Percentiles rank a stretch among this genome's conserved stretches.
These are phyloP conservation scores for Malurus alboscapulatus DNA, from an alignment of 2,113 vertebrate species.

Conservation along the genomic window DNA sequence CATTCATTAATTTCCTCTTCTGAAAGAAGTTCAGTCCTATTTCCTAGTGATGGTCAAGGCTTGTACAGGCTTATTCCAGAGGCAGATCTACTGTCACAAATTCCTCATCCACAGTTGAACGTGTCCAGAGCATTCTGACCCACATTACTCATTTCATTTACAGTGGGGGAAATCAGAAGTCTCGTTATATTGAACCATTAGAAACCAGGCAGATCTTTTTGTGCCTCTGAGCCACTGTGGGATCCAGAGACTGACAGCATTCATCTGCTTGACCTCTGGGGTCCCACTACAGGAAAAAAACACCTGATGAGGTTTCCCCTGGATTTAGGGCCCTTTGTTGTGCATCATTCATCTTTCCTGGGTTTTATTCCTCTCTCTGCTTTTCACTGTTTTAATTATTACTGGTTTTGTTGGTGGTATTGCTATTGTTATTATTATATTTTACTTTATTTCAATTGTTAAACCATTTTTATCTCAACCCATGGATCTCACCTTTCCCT, in stretches of 20 bases:
- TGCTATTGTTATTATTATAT: background rate
- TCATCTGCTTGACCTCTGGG: background rate
- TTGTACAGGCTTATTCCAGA: background rate
- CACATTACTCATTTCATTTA: background rate
- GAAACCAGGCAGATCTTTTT: background rate
- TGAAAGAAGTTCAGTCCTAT: background rate
- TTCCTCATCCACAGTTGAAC: background rate
- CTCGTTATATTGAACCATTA: fast-evolving
- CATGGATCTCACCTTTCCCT: background rate
- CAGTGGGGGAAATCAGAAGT: background rate
- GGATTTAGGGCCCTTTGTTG: background rate
- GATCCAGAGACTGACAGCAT: background rate
- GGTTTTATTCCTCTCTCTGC: background rate
- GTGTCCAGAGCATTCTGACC: background rate
- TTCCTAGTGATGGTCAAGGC: background rate
- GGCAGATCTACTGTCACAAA: background rate
- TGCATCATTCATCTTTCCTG: background rate
- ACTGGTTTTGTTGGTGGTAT: background rate
- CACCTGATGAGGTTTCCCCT: background rate
- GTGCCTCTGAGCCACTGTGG: background rate
- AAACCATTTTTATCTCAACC: background rate
- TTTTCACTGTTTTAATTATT: background rate
- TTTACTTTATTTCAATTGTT: background rate
- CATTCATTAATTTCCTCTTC: background rate
- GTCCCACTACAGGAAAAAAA: background rate